phyloP scores from a whole-genome alignment of 2,113 vertebrate species.

The Sminthopsis crassicaudata region DNA sequence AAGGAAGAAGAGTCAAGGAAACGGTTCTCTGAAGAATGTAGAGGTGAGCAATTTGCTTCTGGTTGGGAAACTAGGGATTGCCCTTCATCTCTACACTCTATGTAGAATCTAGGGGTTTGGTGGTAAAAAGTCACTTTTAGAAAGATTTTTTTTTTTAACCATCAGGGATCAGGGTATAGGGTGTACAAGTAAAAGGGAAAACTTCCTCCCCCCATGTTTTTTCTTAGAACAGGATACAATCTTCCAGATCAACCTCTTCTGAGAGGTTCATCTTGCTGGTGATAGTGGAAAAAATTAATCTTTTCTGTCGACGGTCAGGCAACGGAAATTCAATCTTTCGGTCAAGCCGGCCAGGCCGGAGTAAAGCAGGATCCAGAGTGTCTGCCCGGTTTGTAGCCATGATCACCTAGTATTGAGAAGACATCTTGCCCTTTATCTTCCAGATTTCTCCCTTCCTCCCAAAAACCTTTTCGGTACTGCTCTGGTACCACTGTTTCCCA shows the following conservation, averaged over 20 bases:
- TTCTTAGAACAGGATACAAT: slow-evolving; percentile 90
- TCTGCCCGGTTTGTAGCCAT: slow-evolving; percentile 97
- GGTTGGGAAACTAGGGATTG: background rate
- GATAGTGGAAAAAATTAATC: slow-evolving; percentile 95
- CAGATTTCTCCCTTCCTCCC: background rate
- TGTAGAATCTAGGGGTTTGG: background rate
- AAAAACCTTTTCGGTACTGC: background rate
- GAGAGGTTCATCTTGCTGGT: slow-evolving; percentile 98
- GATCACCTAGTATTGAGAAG: slow-evolving; percentile 87
- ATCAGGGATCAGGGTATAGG: no score
- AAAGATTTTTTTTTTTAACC: background rate
- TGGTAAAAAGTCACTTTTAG: background rate
- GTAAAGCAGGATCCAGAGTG: slow-evolving; percentile 93
- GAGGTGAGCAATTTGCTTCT: background rate
- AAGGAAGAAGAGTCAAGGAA: slow-evolving; percentile 82
- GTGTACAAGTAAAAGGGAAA: background rate
- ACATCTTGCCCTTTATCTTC: slow-evolving; percentile 10
- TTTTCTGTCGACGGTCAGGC: slow-evolving; percentile 95
- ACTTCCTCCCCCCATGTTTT: background rate
- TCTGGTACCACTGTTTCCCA: background rate
- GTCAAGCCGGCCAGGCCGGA: slow-evolving; percentile 93
- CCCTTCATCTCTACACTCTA: background rate
- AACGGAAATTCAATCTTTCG: slow-evolving; percentile 96
- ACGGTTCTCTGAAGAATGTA: background rate
- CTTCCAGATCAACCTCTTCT: slow-evolving; percentile 96